phyloP scores from a whole-genome alignment of 2,888 invertebrate species.

The Oscheius sp. region DNA sequence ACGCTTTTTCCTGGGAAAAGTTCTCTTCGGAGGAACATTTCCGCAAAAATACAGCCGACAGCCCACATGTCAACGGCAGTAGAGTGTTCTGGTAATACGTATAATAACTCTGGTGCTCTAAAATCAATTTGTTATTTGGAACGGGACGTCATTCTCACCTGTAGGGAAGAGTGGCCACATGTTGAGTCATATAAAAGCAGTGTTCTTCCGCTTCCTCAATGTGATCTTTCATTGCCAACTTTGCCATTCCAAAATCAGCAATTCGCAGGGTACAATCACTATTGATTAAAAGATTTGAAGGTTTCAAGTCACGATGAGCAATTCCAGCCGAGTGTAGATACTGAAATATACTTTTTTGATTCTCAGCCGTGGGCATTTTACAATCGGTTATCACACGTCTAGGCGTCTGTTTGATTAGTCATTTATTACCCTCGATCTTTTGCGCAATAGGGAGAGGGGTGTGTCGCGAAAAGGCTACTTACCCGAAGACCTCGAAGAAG shows the following conservation, averaged over 20 bases:
- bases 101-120: constrained; percentile 69
- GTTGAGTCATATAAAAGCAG: constrained; percentile 72
- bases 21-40: constrained; percentile 67
- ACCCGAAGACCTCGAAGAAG: constrained; percentile 65
- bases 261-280: constrained; percentile 61
- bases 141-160: constrained; percentile 18
- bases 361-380: background rate
- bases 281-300: constrained; percentile 70
- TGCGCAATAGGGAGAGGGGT: constrained; percentile 1
- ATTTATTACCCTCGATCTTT: constrained; percentile 15
- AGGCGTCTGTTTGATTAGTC: constrained; percentile 15
- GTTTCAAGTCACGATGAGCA: constrained; percentile 70
- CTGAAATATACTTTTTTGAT: constrained; percentile 42
- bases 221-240: constrained; percentile 57
- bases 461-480: background rate
- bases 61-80: constrained; percentile 72
- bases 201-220: constrained; percentile 69
- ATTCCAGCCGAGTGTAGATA: constrained; percentile 69
- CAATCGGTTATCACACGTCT: background rate
- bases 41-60: constrained; percentile 69
- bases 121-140: background rate
- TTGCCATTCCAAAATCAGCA: constrained; percentile 71
- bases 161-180: constrained; percentile 69
- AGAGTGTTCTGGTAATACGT: constrained; percentile 69
- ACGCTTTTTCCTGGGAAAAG: constrained; percentile 68